Evolutionary conservation across 2,113 vertebrate genomes (phyloP).

Genomic region (Podiceps cristatus): DNA sequence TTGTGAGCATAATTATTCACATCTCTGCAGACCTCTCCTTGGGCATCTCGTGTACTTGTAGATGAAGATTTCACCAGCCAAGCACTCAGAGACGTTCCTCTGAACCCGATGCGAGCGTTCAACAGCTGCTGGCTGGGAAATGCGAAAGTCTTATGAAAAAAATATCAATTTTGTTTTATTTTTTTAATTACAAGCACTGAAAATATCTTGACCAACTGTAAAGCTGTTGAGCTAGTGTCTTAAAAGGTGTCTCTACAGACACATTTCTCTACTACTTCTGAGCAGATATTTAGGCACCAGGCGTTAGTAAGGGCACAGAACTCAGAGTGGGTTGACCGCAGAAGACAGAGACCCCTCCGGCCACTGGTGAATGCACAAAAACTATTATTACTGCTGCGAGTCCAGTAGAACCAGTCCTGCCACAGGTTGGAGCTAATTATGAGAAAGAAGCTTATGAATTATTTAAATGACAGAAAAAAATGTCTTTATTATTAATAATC

Average conservation of each 20-base stretch:
- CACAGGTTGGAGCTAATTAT: not conserved
- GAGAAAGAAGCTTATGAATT: not conserved
- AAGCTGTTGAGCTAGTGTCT: not conserved
- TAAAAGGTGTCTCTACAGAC: not conserved
- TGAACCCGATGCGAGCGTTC: not conserved
- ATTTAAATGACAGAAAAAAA: not conserved
- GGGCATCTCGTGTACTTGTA: not conserved
- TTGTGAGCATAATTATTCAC: not conserved
- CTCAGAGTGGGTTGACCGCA: accelerated
- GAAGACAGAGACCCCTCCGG: accelerated
- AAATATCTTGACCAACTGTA: not conserved
- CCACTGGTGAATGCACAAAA: accelerated
- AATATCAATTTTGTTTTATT: not conserved
- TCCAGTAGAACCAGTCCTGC: too few relatives aligned
- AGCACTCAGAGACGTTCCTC: not conserved
- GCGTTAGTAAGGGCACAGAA: not conserved
- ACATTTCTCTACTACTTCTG: not conserved
- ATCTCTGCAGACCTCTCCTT: not conserved
- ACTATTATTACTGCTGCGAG: not conserved
- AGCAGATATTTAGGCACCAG: not conserved
- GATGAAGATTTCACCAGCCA: not conserved
- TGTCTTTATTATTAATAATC: not conserved
- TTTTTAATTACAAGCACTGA: not conserved
- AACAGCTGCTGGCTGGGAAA: not conserved
- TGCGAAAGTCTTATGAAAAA: not conserved